phyloP scores from a whole-genome alignment of 2,888 invertebrate species.

The Neelides folsomi region DNA sequence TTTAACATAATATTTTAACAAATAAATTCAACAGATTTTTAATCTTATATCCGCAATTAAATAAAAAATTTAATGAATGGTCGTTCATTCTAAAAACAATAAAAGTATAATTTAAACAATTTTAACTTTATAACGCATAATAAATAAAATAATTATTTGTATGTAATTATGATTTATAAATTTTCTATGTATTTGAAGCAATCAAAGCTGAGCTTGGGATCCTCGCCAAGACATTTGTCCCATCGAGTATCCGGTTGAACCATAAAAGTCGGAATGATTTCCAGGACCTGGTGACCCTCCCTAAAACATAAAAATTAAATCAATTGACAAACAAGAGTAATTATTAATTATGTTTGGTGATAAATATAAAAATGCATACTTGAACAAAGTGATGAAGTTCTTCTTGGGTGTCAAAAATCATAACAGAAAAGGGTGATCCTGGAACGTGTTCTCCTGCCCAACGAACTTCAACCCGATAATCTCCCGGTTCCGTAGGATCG shows the following conservation, averaged over 20 bases:
- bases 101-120: too few species aligned
- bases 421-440: slow-evolving; percentile 94
- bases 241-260: slow-evolving; percentile 43
- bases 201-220: slow-evolving; percentile 41
- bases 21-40: too few species aligned
- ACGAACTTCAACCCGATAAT: slow-evolving; percentile 91
- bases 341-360: too few species aligned
- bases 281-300: slow-evolving; percentile 31
- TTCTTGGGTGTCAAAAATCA: slow-evolving; percentile 98
- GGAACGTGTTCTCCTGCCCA: slow-evolving; percentile 98
- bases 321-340: too few species aligned
- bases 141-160: too few species aligned
- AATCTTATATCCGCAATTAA: too few species aligned
- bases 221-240: slow-evolving; percentile 45
- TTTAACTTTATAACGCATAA: too few species aligned
- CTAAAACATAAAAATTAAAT: slow-evolving; percentile 8
- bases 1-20: too few species aligned
- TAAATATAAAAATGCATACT: slow-evolving; percentile 36
- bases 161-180: too few species aligned
- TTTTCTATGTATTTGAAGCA: too few species aligned
- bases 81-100: too few species aligned
- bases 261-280: slow-evolving; percentile 32
- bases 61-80: too few species aligned
- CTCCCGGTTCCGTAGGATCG: slow-evolving; percentile 96
- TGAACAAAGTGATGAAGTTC: slow-evolving; percentile 56